Percentiles rank a stretch among this genome's conserved stretches.
These are phyloP conservation scores for Pelosia muscerda DNA, from an alignment of 2,888 invertebrate genomes.

Conservation along the genomic window DNA sequence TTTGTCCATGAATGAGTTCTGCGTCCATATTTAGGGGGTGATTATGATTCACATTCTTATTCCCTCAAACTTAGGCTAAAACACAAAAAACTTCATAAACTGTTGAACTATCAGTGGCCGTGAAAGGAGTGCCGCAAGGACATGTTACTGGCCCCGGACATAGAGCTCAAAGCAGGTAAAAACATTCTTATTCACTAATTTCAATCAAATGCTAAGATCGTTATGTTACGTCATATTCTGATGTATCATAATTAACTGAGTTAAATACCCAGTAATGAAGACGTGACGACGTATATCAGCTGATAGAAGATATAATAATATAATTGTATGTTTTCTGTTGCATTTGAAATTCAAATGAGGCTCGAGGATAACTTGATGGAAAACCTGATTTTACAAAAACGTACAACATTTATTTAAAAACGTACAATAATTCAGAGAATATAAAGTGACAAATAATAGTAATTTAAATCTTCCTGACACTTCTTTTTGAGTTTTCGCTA, in stretches of 20 bases:
- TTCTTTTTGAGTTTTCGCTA: neutral
- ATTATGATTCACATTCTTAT: neutral
- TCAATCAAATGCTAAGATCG: neutral
- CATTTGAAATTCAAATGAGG: slow-evolving; percentile 51
- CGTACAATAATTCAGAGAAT: slow-evolving; percentile 21
- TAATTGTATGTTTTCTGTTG: slow-evolving; percentile 29
- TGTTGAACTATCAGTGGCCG: neutral
- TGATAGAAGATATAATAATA: slow-evolving; percentile 29
- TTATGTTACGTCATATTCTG: neutral
- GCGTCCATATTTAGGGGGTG: neutral
- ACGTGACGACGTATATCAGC: slow-evolving; percentile 28
- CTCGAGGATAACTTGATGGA: slow-evolving; percentile 27
- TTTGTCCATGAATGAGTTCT: no score
- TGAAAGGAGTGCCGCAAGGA: neutral
- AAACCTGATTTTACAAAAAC: slow-evolving; percentile 46
- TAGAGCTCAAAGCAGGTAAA: neutral
- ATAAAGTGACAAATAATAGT: neutral
- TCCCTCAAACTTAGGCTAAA: neutral
- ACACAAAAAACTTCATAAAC: neutral
- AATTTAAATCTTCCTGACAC: neutral
- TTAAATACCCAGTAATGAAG: slow-evolving; percentile 5
- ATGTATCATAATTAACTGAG: neutral
- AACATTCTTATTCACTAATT: neutral
- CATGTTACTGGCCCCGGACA: neutral
- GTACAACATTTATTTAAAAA: slow-evolving; percentile 16